Conservation (phyloP, 2,888 invertebrate genomes). For the Itoplectis maculator region DNA sequence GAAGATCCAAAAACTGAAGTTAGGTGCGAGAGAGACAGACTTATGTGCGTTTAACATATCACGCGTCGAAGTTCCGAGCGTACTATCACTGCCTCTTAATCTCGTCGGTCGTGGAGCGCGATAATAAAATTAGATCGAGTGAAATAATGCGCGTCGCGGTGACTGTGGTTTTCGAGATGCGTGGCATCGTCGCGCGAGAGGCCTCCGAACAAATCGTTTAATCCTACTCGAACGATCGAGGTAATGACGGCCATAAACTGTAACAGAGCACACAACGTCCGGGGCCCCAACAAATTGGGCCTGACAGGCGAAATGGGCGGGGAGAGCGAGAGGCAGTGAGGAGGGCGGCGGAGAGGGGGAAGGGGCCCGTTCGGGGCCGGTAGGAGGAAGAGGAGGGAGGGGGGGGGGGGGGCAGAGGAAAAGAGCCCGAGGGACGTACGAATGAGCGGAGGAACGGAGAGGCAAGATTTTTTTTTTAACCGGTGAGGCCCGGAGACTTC, state of each 20-base stretch:
- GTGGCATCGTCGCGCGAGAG: conserved; percentile 20
- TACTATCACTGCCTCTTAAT: no score
- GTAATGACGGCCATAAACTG: conserved; percentile 84
- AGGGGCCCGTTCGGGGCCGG: no score
- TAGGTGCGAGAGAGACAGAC: no score
- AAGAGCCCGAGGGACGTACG: conserved; percentile 43
- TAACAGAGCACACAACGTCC: conserved; percentile 77
- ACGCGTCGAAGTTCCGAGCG: no score
- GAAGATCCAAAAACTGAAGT: no score
- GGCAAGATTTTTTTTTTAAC: no score
- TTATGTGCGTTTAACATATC: no score
- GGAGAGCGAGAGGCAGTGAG: conserved; percentile 12
- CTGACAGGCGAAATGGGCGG: conserved; percentile 82
- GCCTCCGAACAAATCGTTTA: conserved; percentile 81
- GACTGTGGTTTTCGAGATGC: background rate
- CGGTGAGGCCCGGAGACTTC: conserved; percentile 37
- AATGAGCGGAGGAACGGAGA: conserved; percentile 20
- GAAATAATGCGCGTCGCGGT: background rate
- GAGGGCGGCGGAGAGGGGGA: background rate
- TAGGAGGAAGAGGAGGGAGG: no score
- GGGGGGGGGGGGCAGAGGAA: conserved; percentile 41
- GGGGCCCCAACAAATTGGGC: conserved; percentile 81
- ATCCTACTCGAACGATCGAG: conserved; percentile 81
- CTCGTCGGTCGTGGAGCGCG: background rate
- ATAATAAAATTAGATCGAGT: conserved; percentile 35